Base-by-base conservation (phyloP, 1,140 invertebrate species). In the Pseudobourletiella spinata region DNA sequence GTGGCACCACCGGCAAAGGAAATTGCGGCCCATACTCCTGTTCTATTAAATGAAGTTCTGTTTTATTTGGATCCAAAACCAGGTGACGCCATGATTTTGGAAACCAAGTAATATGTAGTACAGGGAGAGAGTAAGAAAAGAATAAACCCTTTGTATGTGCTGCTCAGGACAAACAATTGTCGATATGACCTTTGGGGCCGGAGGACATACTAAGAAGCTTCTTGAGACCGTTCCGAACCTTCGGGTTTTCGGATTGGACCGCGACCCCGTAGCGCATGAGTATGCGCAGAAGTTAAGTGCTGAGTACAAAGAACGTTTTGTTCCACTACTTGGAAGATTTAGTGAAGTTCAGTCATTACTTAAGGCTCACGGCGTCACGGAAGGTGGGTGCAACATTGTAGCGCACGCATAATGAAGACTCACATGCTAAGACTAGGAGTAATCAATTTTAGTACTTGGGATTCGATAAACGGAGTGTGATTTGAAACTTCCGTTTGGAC, bases 131-230 rank as follows among this genome's bases (percentile, higher is more conserved):
- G n/a, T n/a, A n/a, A n/a, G n/a, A n/a, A n/a, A n/a, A n/a, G n/a
- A n/a, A n/a, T n/a, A n/a, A n/a, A n/a, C n/a, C n/a, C n/a, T n/a
- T n/a, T n/a, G n/a, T n/a, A n/a, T n/a, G n/a, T n/a, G n/a, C n/a
- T n/a, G n/a, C 18, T 11, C 55, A 62, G 64, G 63, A 42, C 55
- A 74, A 66, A 66, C 59, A 18, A 82, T 85, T 59, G 78, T 94
- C 48, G 91, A 94, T 72, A 91, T 92, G 88, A 97, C 94, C 26
- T 96, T 95, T 81, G 93, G 94, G 43, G 86, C 85, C 58, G 94
- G 94, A 25, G 92, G 92, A n/a, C 93, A 96, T 75, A 86, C 65
- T 75, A 76, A 69, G 70, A 72, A 75, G n/a, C 77, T 89, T 63
- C 74, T 90, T 57, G 72, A 83, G 70, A 63, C 72, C 29, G 71